Evolutionary conservation across 2,797 vertebrate genomes (phyloP), one percentile per base, ranked within the genome.

Genomic region (Phrynocephalus guinanensis): DNA sequence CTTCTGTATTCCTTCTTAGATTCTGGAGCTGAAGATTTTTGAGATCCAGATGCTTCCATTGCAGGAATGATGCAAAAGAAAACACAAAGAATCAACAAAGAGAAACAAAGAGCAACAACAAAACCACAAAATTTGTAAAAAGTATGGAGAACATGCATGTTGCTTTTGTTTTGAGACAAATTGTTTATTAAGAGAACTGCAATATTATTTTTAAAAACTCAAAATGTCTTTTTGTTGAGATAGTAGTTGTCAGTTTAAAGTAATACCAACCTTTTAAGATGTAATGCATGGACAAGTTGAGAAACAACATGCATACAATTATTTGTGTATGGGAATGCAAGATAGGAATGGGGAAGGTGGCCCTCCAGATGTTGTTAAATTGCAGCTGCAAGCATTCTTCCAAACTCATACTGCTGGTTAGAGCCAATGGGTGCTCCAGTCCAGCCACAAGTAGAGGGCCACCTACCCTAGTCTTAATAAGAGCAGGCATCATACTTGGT

Each of bases 11-110:
- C 6, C 2, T 56, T 85, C 88, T 77, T 10, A 1, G 0, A 0
- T 8, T 24, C 11, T 9, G 16, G 0, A 11, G 2, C 1, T 10
- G 26, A 79, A 75, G 48, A 38, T 3, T 2, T 82, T 71, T 48
- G 85, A 67, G 3, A 8, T 84, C 28, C 30, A 11, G 50, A 50
- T 18, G 44, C 70, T 67, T 50, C 85, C 90, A 1, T 72, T 72
- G 18, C 75, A 76, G 56, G 83, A 89, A 90, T 86, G 7, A 84
- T 1, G 1, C 68, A 86, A 89, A 84, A 82, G 30, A 3, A 82
- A 76, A 76, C 11, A 84, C 83, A 75, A 71, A 60, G 22, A 72
- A 26, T 38, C 68, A 44, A 83, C 38, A 0, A 84, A 87, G 84
- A 38, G 52, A 68, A 44, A 83, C 38, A 0, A 84, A 87, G 84